Percentiles rank a stretch among this genome's conserved stretches.
Evolutionary conservation across 2,113 vertebrate genomes (phyloP).

Genomic region (Sminthopsis crassicaudata): DNA sequence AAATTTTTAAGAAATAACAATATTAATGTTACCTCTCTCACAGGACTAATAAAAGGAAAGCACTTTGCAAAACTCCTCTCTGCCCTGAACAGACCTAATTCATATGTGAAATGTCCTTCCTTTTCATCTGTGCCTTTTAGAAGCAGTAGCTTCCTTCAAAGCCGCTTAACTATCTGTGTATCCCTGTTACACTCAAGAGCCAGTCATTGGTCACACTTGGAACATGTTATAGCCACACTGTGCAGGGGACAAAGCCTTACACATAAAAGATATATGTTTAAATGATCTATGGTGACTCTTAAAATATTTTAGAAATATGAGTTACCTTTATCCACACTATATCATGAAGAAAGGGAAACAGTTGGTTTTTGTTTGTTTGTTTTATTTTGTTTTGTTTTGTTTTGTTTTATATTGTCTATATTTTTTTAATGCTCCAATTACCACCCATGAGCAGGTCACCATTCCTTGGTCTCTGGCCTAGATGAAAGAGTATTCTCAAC

Average conservation of each 20-base stretch:
- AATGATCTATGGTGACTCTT: background rate
- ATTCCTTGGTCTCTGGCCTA: background rate
- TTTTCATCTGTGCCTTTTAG: background rate
- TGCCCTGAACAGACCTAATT: background rate
- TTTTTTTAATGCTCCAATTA: background rate
- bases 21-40: background rate
- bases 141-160: background rate
- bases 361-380: background rate
- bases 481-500: slow-evolving; percentile 15
- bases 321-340: background rate
- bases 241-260: background rate
- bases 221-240: background rate
- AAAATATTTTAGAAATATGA: background rate
- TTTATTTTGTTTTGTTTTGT: no score
- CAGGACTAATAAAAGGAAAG: background rate
- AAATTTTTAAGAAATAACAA: background rate
- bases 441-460: background rate
- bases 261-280: background rate
- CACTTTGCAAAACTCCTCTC: background rate
- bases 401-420: background rate
- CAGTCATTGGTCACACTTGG: background rate
- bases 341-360: background rate
- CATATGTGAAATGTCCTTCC: background rate
- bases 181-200: background rate
- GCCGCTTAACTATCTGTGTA: background rate